phyloP scores from a whole-genome alignment of 2,797 vertebrate species.

The Chelonia mydas region DNA sequence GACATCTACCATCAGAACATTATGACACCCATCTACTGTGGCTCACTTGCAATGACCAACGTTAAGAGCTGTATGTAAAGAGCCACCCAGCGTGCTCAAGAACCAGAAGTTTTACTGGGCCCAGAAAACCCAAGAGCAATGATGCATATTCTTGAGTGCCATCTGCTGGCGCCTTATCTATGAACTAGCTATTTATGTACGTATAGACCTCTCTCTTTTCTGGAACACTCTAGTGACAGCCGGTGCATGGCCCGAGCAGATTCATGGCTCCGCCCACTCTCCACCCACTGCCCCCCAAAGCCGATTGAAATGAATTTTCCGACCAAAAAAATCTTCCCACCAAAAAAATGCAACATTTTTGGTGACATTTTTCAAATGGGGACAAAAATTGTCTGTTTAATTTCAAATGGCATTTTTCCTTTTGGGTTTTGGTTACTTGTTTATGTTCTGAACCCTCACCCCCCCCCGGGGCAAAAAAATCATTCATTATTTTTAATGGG shows the following conservation, averaged over 20 bases:
- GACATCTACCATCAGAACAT: accelerated
- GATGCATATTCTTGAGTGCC: constrained; percentile 43
- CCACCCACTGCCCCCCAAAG: background rate
- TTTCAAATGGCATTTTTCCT: background rate
- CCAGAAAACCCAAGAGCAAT: background rate
- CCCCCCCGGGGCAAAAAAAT: background rate
- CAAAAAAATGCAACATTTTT: background rate
- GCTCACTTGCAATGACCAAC: accelerated
- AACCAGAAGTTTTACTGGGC: background rate
- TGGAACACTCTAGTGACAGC: background rate
- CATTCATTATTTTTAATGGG: background rate
- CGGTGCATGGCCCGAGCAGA: accelerated
- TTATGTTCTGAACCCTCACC: background rate
- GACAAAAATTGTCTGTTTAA: background rate
- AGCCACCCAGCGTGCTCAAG: accelerated
- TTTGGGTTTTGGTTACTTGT: background rate
- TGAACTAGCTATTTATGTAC: accelerated
- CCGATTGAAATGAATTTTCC: no score
- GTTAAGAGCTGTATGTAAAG: accelerated
- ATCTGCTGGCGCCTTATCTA: constrained; percentile 16
- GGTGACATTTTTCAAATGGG: background rate
- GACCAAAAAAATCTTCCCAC: background rate
- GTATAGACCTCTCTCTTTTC: background rate
- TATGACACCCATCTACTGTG: accelerated
- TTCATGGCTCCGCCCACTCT: no score